Evolutionary conservation across 2,113 vertebrate species (phyloP).

Genomic region (Petrocephalus zakoni): DNA sequence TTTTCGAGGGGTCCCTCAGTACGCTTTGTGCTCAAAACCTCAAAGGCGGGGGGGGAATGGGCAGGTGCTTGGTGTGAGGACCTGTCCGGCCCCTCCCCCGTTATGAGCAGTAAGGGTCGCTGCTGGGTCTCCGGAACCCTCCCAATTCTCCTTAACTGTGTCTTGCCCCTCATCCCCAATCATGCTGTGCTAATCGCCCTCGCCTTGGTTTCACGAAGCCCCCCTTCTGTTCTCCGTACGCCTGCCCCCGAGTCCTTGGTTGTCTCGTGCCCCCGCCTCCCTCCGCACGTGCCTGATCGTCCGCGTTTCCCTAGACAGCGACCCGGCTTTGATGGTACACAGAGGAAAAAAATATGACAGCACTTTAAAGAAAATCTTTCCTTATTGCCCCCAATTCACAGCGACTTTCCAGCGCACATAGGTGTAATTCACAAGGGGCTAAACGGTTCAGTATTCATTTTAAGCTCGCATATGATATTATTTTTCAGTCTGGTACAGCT

Average conservation of each 20-base stretch:
- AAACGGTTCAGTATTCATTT: neutral
- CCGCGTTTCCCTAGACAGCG: slow-evolving; percentile 55
- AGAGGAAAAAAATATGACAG: neutral
- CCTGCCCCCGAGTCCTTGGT: too few relatives aligned
- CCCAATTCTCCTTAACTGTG: too few relatives aligned
- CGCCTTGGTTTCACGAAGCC: too few relatives aligned
- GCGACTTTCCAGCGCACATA: slow-evolving; percentile 32
- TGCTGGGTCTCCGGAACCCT: too few relatives aligned
- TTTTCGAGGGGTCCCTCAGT: slow-evolving; percentile 18
- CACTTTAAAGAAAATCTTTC: slow-evolving; percentile 20
- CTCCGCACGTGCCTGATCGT: slow-evolving; percentile 6
- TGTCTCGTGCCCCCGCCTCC: too few relatives aligned
- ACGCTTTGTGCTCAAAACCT: slow-evolving; percentile 22
- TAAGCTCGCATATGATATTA: neutral
- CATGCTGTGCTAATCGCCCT: too few relatives aligned
- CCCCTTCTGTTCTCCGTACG: too few relatives aligned
- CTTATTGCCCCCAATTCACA: slow-evolving; percentile 18
- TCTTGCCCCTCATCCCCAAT: too few relatives aligned
- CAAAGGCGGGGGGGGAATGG: neutral
- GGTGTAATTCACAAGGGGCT: neutral
- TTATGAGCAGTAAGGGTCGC: too few relatives aligned
- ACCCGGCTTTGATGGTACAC: slow-evolving; percentile 33
- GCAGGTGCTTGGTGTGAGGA: neutral
- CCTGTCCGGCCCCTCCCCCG: too few relatives aligned
- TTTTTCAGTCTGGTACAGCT: neutral